A percentile compares a stretch with the other conserved stretches of the same genome.
Evolutionary conservation across 1,140 invertebrate genomes (phyloP).

Genomic region (Metopolophium dirhodum): DNA sequence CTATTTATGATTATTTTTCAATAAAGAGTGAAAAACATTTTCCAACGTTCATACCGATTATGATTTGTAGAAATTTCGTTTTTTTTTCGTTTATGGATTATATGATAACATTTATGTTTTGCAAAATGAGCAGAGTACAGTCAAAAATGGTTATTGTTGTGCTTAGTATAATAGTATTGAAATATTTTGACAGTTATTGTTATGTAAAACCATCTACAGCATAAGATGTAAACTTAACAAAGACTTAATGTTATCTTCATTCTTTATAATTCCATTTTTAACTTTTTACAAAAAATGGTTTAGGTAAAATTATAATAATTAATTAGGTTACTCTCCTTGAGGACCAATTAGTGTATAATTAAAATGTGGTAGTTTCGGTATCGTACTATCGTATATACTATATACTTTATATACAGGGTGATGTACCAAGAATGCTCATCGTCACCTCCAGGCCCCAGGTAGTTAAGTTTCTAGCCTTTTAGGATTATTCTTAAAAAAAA

Average conservation of each 20-base stretch:
- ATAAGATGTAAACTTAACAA: background rate
- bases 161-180: background rate
- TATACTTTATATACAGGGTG: no score
- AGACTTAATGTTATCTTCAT: background rate
- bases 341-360: background rate
- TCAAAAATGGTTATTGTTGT: background rate
- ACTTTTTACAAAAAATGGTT: background rate
- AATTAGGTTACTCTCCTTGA: background rate
- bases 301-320: background rate
- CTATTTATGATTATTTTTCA: background rate
- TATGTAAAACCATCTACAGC: background rate
- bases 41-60: background rate
- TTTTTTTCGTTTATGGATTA: background rate
- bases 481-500: background rate
- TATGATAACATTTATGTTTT: background rate
- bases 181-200: conserved; percentile 5
- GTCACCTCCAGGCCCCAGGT: background rate
- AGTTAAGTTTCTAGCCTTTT: background rate
- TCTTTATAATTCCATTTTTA: background rate
- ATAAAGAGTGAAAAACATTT: background rate
- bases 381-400: background rate
- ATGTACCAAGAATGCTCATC: background rate
- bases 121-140: background rate
- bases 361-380: background rate
- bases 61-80: background rate